Base-by-base conservation (phyloP, 2,888 invertebrate genomes). In the Microchrysa polita region DNA sequence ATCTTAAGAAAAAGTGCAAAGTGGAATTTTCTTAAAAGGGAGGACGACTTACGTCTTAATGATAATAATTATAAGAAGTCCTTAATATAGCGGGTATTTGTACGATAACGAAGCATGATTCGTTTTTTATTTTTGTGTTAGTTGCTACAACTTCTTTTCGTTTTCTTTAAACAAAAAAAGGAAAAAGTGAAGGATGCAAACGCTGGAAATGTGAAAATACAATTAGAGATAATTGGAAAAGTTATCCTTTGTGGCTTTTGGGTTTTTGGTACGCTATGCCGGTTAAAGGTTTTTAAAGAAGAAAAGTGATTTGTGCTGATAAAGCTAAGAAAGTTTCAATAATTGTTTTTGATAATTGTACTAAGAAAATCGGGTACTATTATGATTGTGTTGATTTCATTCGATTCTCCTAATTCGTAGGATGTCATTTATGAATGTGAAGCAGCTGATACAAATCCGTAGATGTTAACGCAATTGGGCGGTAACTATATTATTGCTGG, bases 211-310 rank as follows among this genome's bases (percentile, higher is more conserved):
- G 16, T 18, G 27, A 52, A 53, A 53, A 27, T 67, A 16, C 67
- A 67, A 67, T 67, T 52, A 67, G 55, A 18, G 34, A 53, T 67
- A 67, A 67, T 67, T 67, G 55, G 53, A 53, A 67, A 67, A 67
- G 67, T 67, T 67, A 48, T 65, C 12, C 65, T 65, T 65, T 65
- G 65, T 48, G 48, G 23, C 44, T n/a, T n/a, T 20, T 20, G 12
- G 34, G 14, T 48, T 16, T 23, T 60, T 34, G 27, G n/a, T n/a
- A n/a, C n/a, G n/a, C n/a, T n/a, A 18, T 4, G 48, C 18, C 2
- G 18, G 18, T 55, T n/a, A n/a, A n/a, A n/a, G 14, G 20, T 7
- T 10, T 20, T 18, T 16, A 55, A 18, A 53, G 16, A 9, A 42
- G 12, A 12, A 2, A n/a, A 48, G 48, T 12, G 48, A 2, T n/a